Conservation (phyloP, 2,797 vertebrate genomes). For the Pitangus sulphuratus region DNA sequence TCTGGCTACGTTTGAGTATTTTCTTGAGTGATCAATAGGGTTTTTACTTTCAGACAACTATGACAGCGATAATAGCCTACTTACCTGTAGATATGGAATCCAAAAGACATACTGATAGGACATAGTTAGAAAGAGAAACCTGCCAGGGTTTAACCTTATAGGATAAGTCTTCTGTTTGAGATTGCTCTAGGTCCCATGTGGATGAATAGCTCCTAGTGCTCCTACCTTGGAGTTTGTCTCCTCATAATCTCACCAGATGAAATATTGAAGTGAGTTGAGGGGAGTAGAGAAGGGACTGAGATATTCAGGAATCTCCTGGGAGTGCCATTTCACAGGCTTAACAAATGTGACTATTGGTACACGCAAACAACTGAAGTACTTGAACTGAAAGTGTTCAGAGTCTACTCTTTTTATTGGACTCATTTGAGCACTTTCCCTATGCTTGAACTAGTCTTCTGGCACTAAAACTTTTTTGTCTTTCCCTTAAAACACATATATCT, state of each 20-base stretch:
- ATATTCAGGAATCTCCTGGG: background rate
- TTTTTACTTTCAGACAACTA: background rate
- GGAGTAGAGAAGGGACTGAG: background rate
- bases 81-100: background rate
- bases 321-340: background rate
- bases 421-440: background rate
- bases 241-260: background rate
- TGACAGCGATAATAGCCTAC: background rate
- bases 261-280: background rate
- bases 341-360: background rate
- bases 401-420: background rate
- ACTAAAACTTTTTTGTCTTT: background rate
- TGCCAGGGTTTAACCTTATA: background rate
- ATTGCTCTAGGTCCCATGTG: fast-evolving
- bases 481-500: background rate
- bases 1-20: background rate
- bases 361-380: background rate
- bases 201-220: background rate
- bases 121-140: background rate
- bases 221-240: background rate
- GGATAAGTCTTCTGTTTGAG: background rate
- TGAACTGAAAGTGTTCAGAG: background rate
- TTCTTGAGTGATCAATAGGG: background rate
- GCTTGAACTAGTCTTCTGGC: background rate
- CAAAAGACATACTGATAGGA: background rate